These are phyloP conservation scores for Puntigrus tetrazona DNA, from an alignment of 2,113 vertebrate genomes.

Conservation along the genomic window DNA sequence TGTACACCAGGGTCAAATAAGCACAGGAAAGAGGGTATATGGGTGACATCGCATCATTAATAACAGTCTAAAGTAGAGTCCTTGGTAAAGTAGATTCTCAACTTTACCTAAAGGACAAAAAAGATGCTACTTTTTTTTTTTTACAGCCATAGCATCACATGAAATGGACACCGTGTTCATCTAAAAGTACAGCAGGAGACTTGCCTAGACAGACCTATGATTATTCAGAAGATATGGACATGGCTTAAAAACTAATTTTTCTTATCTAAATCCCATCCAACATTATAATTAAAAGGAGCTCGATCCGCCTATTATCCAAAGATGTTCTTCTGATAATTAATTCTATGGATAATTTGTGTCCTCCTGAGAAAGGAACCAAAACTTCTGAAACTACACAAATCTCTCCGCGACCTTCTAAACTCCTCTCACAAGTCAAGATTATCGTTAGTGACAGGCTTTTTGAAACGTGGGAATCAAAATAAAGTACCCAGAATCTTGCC, in stretches of 20 bases:
- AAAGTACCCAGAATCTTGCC: conserved; percentile 32
- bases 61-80: conserved; percentile 26
- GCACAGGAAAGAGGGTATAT: background rate
- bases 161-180: background rate
- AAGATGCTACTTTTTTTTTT: background rate
- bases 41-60: conserved; percentile 22
- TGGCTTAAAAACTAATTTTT: conserved; percentile 9
- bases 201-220: background rate
- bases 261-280: conserved; percentile 13
- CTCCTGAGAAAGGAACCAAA: background rate
- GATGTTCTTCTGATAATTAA: conserved; percentile 6
- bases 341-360: background rate
- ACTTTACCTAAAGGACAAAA: conserved; percentile 11
- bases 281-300: conserved; percentile 12
- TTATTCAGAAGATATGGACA: background rate
- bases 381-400: conserved; percentile 25
- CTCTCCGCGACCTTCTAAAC: background rate
- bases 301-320: conserved; percentile 4
- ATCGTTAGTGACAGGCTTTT: conserved; percentile 25
- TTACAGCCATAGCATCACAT: background rate
- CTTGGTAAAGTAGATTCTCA: conserved; percentile 21
- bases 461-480: conserved; percentile 36
- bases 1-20: background rate
- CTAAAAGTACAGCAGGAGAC: background rate
- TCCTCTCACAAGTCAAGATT: conserved; percentile 24